Base-by-base conservation (phyloP, 2,113 vertebrate species). In the Neolamprologus tretocephalus region DNA sequence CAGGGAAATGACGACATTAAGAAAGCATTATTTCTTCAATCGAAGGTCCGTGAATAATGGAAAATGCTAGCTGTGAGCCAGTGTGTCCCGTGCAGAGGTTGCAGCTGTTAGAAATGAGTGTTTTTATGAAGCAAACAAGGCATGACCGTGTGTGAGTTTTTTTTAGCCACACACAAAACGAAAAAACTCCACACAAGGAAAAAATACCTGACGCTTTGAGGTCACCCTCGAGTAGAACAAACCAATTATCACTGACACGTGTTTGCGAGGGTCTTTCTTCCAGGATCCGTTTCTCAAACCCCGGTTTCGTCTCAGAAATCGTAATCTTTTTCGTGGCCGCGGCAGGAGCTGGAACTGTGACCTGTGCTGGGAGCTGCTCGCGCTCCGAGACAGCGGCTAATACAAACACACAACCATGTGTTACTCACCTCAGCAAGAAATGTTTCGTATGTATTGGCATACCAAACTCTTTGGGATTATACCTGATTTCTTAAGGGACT, bases 181-280 rank as follows among this genome's bases (percentile, higher is more conserved):
- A 16, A 55, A 86, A 79, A 71, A 55, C 80, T 9, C n/a, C 1
- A 19, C 28, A 10, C 10, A 26, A 79, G 26, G 8, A 58, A 31
- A 80, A 49, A 89, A 86, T 96, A 96, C 94, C 93, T 92, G 91
- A 89, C 84, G 89, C 57, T 90, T 84, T 91, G 87, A 19, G 45
- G 23, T 53, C 94, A 92, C 31, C 49, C 57, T 95, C 95, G 28
- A 96, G 92, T 3, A 96, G 93, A 91, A 91, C 86, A 93, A 95
- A 96, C 96, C 96, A 96, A 78, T 96, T 94, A 81, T 93, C 95
- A 85, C 49, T 68, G 73, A 80, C 83, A 45, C 87, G 89, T 21
- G 90, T 88, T 4, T 84, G 80, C 13, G 78, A 8, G 63, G 37
- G 16, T 87, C 93, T 95, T 87, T 93, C 94, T 35, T 94, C 86